These are phyloP conservation scores for Scylla paramamosain DNA, from an alignment of 1,140 invertebrate genomes.

Conservation along the genomic window DNA sequence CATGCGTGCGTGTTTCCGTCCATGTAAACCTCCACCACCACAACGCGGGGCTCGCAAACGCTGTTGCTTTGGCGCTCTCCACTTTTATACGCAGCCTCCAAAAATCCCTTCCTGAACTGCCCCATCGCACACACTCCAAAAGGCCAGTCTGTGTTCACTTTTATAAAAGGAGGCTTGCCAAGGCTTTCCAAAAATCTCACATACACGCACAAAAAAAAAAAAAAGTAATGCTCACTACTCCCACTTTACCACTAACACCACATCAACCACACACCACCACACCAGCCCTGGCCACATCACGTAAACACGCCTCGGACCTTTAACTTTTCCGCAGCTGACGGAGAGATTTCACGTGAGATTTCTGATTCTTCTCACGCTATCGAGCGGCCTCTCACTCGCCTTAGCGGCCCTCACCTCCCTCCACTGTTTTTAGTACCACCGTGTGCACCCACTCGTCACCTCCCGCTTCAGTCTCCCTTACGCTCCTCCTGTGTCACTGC, in stretches of 20 bases:
- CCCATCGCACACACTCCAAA: background rate
- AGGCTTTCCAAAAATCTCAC: background rate
- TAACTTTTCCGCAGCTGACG: no score
- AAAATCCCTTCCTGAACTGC: background rate
- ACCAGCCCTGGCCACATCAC: no score
- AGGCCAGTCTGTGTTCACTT: background rate
- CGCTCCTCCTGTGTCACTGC: background rate
- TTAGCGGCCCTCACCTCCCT: background rate
- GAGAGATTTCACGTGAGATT: no score
- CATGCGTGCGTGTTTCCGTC: constrained; percentile 2
- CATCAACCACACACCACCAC: no score
- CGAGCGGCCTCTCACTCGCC: no score
- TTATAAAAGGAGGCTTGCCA: background rate
- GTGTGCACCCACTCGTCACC: background rate
- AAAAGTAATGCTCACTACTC: no score
- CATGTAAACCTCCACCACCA: background rate
- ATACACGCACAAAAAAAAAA: background rate
- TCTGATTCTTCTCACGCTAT: no score
- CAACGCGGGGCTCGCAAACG: background rate
- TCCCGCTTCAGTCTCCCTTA: background rate
- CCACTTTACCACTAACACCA: no score
- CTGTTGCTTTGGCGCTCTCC: background rate
- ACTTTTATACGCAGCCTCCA: background rate
- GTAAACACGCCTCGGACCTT: no score
- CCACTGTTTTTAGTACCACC: background rate